Evolutionary conservation across 2,113 vertebrate species (phyloP), one percentile per base, ranked within the genome.

Genomic region (Pundamilia nyererei): DNA sequence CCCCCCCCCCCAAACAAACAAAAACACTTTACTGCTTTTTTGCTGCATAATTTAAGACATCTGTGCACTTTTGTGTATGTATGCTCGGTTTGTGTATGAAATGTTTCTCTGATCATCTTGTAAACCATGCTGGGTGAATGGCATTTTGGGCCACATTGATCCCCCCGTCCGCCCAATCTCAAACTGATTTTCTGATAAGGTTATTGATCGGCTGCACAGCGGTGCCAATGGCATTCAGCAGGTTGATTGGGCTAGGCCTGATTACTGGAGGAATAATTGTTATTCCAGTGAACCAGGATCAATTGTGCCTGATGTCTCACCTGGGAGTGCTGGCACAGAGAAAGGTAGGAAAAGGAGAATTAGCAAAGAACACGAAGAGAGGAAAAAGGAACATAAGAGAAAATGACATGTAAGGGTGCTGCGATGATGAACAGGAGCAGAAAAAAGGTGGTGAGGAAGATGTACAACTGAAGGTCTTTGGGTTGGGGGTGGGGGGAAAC

Each of bases 201-300:
- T 93, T 98, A 99, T 99, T 96, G 98, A 98, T 97, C 95, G 26
- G 93, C 94, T 95, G 97, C 96, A 93, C 96, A 75, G 88, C 9
- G 12, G 84, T 96, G 97, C 96, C 96, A 96, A 98, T 98, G 96
- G 97, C 97, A 97, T 98, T 97, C 96, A 97, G 98, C 97, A 95
- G 97, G 97, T 96, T 97, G 97, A 98, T 97, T 98, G 96, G 97
- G 96, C 97, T 95, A 96, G 96, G 82, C 95, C 97, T 97, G 98
- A 99, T 99, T 98, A 98, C 97, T 96, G 97, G 96, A 96, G 97
- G 97, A 98, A 97, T 98, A 98, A 98, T 98, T 98, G 98, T 98
- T 98, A 98, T 99, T 97, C 97, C 96, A 96, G 94, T 95, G 96
- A 97, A 97, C 97, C 93, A 95, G 95, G 97, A 98, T 99, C 98